Percentiles rank a stretch among this genome's conserved stretches.
Evolutionary conservation across 2,888 invertebrate genomes (phyloP).

Genomic region (Pristionchus exspectatus): DNA sequence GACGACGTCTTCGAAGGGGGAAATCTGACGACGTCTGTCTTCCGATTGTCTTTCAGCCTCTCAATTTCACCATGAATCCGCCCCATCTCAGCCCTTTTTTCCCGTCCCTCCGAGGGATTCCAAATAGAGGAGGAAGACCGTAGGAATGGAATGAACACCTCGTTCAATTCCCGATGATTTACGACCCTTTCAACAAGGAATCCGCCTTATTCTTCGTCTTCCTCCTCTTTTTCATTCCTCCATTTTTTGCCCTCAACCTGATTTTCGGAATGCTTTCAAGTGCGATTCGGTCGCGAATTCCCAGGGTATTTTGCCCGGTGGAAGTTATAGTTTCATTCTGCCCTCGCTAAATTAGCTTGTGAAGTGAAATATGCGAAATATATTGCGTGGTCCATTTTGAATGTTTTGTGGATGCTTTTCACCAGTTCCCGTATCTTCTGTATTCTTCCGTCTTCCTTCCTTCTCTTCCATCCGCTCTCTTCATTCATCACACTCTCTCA

Average conservation of each 20-base stretch:
- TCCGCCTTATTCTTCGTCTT: neutral
- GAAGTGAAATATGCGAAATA: neutral
- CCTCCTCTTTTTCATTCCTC: neutral
- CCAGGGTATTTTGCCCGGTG: neutral
- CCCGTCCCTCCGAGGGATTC: no score
- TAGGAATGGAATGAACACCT: neutral
- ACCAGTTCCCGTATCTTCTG: slow-evolving; percentile 6
- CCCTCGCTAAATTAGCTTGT: neutral
- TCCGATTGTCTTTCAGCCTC: slow-evolving; percentile 13
- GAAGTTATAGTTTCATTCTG: neutral
- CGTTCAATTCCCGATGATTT: neutral
- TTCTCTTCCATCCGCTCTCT: neutral
- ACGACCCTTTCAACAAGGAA: neutral
- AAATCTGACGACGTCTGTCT: neutral
- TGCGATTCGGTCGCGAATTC: neutral
- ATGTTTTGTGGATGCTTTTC: neutral
- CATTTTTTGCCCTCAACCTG: neutral
- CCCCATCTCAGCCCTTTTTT: neutral
- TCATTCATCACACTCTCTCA: neutral
- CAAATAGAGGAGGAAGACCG: neutral
- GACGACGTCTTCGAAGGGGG: no score
- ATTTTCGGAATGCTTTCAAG: neutral
- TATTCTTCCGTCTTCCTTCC: slow-evolving; percentile 11
- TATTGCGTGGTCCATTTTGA: neutral
- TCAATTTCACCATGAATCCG: neutral